Evolutionary conservation across 2,797 vertebrate species (phyloP), one percentile per base, ranked within the genome.

Genomic region (Yasuhikotakia modesta): DNA sequence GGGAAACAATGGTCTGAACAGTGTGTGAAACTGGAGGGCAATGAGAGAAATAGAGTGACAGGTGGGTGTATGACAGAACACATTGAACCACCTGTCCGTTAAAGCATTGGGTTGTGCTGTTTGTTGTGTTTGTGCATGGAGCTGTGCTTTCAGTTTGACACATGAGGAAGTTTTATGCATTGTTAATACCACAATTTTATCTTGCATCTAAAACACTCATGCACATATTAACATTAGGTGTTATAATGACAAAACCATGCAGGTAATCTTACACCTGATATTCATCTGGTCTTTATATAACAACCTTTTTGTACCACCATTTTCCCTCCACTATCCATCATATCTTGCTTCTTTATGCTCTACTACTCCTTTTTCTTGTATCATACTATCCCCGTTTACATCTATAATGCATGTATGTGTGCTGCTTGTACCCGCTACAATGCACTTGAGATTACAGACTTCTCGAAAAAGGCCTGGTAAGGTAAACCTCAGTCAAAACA

Each of bases 1-100:
- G 32, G n/a, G 58, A 32, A 13, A 4, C 11, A 52, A 22, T 65
- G 4, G 32, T 52, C 52, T 11, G 48, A 24, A 63, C 73, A 78
- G 69, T 80, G 81, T 14, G 48, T 53, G 71, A 79, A 86, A 88
- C 86, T 86, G 85, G 46, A 21, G 30, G 50, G 24, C 27, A 30
- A 27, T 58, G 53, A 22, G 21, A 24, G 27, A 39, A 53, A 73
- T 19, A 8, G 66, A 21, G 65, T 50, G 63, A 55, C 32, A 43
- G 46, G 63, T 66, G 52, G 43, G 45, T 60, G 53, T 39, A 64
- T 78, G 71, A 75, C 76, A 79, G 55, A 61, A 46, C 19, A 46
- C 19, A 73, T 70, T 21, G 19, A 14, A 69, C 53, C 71, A 70
- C 13, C 32, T 55, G 73, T 79, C 77, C 52, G n/a, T 69, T 61